A percentile compares a stretch with the other conserved stretches of the same genome.
Evolutionary conservation across 2,888 invertebrate species (phyloP).

Genomic region (Notodonta ziczac): DNA sequence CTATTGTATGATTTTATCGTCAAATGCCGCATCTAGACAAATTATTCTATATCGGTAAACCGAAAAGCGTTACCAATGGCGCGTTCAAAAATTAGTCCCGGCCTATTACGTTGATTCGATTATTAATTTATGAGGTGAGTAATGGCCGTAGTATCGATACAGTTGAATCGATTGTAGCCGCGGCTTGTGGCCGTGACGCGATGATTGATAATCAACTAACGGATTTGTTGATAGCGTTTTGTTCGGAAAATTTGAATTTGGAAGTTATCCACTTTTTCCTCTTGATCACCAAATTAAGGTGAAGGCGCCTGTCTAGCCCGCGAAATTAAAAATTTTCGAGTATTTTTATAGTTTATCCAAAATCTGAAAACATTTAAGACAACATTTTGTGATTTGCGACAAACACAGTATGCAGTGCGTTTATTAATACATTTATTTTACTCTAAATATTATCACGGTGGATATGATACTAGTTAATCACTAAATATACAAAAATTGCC

Average conservation of each 20-base stretch:
- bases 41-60: slow-evolving; percentile 46
- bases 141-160: slow-evolving; percentile 72
- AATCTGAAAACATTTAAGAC: no score
- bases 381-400: no score
- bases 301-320: no score
- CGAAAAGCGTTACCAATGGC: slow-evolving; percentile 64
- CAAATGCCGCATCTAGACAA: slow-evolving; percentile 46
- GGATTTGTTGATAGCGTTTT: slow-evolving; percentile 48
- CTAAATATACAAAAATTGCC: no score
- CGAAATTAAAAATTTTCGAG: no score
- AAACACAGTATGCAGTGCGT: no score
- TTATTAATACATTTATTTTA: no score
- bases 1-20: neutral
- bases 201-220: slow-evolving; percentile 65
- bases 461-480: no score
- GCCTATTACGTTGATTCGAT: slow-evolving; percentile 80
- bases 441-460: no score
- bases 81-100: slow-evolving; percentile 75
- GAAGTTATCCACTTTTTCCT: no score
- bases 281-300: no score
- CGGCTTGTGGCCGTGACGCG: slow-evolving; percentile 53
- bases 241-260: slow-evolving; percentile 16
- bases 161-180: slow-evolving; percentile 53
- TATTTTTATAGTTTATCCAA: no score
- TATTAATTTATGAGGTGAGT: slow-evolving; percentile 80